Evolutionary conservation across 2,797 vertebrate genomes (phyloP), one percentile per base, ranked within the genome.

Genomic region (Monodelphis domestica): DNA sequence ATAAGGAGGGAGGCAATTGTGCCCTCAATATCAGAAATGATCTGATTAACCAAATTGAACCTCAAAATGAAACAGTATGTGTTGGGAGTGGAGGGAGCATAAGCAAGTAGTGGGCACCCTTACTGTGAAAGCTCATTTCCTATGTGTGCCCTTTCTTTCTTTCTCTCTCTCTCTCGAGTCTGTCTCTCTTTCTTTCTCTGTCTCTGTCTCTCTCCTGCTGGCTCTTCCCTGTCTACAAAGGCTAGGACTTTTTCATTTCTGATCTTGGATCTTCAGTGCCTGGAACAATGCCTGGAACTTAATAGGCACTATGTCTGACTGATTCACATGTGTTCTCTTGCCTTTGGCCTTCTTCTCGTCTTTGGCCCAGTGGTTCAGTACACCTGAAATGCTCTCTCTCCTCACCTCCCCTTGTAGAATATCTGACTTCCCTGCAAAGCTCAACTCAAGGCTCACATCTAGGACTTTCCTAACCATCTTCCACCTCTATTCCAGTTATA

Each of bases 41-140:
- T 93, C 93, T 95, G 95, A 95, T 90, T 93, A 91, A 78, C 88
- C 87, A 92, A 78, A 84, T 50, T 55, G 38, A 94, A 91, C 0
- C 50, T 88, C 90, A 89, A 54, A 91, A 92, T n/a, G 88, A 95
- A 92, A 91, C 63, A 54, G 2, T 0, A 1, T 93, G 91, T 95
- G 91, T 91, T 45, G 56, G 51, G 88, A n/a, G 56, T 53, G 30
- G 93, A 53, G 88, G 78, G 29, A 38, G 51, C 15, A 91, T 59
- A 90, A 89, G 93, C 91, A 88, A 93, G 95, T 57, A 92, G n/a
- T 9, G 0, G 29, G 95, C 87, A 53, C 4, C 21, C 50, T 54
- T 54, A 89, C 15, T 2, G 28, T 9, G 38, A 38, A 55, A 50
- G n/a, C 55, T 84, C 87, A 50, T 84, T 88, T 90, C 90, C 91